Evolutionary conservation across 2,888 invertebrate genomes (phyloP).

Genomic region (Sesamia inferens): DNA sequence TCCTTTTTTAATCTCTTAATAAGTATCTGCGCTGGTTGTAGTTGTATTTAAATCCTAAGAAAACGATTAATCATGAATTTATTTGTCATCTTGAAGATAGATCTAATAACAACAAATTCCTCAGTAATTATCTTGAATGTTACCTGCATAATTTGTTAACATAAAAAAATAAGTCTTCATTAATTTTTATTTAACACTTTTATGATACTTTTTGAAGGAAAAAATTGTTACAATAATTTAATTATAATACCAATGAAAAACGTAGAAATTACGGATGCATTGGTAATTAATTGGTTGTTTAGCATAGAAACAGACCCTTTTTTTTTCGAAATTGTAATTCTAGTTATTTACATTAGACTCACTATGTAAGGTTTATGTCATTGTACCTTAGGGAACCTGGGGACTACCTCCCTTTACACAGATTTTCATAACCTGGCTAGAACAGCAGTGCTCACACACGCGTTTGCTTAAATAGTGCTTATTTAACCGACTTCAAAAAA

Average conservation of each 20-base stretch:
- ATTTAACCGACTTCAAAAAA: too few species aligned
- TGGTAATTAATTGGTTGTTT: conserved; percentile 1
- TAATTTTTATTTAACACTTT: neutral
- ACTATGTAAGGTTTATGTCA: too few species aligned
- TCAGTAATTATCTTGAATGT: neutral
- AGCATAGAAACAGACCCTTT: too few species aligned
- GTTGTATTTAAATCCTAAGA: neutral
- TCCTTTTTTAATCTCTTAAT: neutral
- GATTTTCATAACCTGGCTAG: too few species aligned
- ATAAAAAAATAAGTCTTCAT: too few species aligned
- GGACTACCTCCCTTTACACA: too few species aligned
- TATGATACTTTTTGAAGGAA: neutral
- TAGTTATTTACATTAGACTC: too few species aligned
- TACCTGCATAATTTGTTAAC: neutral
- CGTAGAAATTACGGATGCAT: neutral
- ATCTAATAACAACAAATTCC: neutral
- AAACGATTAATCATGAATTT: neutral
- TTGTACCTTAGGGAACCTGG: too few species aligned
- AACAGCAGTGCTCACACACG: too few species aligned
- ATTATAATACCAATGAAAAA: conserved; percentile 1
- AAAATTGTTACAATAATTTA: neutral
- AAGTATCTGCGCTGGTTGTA: neutral
- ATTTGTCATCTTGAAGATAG: neutral
- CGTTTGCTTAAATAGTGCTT: too few species aligned
- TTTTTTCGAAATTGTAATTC: too few species aligned